Evolutionary conservation across 2,888 invertebrate genomes (phyloP), one percentile per base, ranked within the genome.

Genomic region (Dendrolimus pini): DNA sequence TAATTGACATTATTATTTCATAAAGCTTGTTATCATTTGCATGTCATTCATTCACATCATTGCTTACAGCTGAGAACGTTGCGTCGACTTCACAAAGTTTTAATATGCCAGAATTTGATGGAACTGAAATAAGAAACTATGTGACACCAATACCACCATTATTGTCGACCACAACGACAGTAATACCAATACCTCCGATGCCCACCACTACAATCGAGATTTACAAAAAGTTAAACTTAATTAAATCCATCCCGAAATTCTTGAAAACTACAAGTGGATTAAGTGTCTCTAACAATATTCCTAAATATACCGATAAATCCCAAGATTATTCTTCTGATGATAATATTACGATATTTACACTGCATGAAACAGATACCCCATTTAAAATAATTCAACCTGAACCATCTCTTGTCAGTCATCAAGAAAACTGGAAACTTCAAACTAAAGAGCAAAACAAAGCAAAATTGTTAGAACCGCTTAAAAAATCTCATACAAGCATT

Each of bases 61-160:
- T 86, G 75, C 82, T 88, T 89, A 66, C 89, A 89, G 87, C 81
- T 74, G 82, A 73, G 76, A 75, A 71, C 65, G 74, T 78, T 65
- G 78, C 74, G 72, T 70, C 75, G 59, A 69, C 67, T 66, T 71
- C 70, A 67, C 68, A 75, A 63, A 67, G 71, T 68, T 71, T 77
- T 73, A 69, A 62, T 64, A 74, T 78, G 68, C 72, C 77, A 63
- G 71, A 63, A 63, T 61, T 71, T 57, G 71, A 68, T 65, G 72
- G 74, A 66, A 55, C 64, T 54, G 61, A 66, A 61, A 58, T 72
- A 62, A 30, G 30, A 30, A 82, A 78, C 67, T 83, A 78, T 73
- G 82, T 83, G 67, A 87, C 85, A 60, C 82, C 83, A 58, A 63
- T 80, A 55, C 64, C 77, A 61, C 75, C 80, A 41, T 63, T 70